Conservation (phyloP, 2,797 vertebrate species). For the Dallia pectoralis region DNA sequence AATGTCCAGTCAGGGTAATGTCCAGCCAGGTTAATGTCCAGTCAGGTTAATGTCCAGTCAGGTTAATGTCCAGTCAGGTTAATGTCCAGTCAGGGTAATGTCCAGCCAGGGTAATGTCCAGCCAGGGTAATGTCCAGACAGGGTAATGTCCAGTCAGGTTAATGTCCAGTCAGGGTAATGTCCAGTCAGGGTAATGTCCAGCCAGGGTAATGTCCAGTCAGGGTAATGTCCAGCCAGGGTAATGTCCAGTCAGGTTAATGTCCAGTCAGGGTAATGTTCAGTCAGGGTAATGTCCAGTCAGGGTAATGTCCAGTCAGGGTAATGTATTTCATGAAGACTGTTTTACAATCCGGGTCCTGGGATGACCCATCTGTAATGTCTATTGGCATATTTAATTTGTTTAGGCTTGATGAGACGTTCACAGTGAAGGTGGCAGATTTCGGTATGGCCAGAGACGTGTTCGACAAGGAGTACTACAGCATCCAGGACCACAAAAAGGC, state of each 20-base stretch:
- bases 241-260: slow-evolving; percentile 62
- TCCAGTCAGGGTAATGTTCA: slow-evolving; percentile 53
- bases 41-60: slow-evolving; percentile 46
- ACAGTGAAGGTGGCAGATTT: slow-evolving; percentile 97
- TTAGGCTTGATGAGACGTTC: slow-evolving; percentile 90
- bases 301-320: no score
- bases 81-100: slow-evolving; percentile 62
- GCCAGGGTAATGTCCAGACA: slow-evolving; percentile 46
- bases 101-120: slow-evolving; percentile 53
- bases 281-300: slow-evolving; percentile 46
- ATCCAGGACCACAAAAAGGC: slow-evolving; percentile 81
- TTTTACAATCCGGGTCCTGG: background rate
- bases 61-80: slow-evolving; percentile 46
- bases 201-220: slow-evolving; percentile 46
- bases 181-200: slow-evolving; percentile 53
- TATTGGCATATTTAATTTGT: background rate
- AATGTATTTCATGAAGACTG: background rate
- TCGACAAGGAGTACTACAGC: slow-evolving; percentile 97
- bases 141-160: slow-evolving; percentile 47
- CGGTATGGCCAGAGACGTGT: slow-evolving; percentile 88
- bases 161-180: slow-evolving; percentile 62
- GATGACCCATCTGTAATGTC: background rate
- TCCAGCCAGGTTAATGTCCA: no score
- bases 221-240: slow-evolving; percentile 46
- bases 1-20: slow-evolving; percentile 51